phyloP scores from a whole-genome alignment of 2,888 invertebrate genomes.

The Zootermopsis nevadensis region DNA sequence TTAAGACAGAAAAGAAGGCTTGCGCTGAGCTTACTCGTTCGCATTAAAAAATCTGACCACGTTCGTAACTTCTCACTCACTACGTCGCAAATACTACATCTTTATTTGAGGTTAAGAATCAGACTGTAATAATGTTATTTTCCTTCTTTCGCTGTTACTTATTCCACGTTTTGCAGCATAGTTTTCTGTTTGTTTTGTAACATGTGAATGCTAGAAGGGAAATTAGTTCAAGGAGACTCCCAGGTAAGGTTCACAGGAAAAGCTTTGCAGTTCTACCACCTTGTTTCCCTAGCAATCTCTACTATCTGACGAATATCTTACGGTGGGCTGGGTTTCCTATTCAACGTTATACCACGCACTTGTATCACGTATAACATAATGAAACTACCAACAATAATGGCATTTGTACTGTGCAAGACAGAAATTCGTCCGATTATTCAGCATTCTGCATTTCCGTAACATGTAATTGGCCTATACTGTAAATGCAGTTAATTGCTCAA shows the following conservation, averaged over 20 bases:
- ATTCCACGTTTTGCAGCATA: background rate
- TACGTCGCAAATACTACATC: background rate
- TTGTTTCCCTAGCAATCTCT: conserved; percentile 10
- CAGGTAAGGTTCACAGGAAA: conserved; percentile 27
- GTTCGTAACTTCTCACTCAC: no score
- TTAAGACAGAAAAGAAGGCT: no score
- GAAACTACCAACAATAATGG: background rate
- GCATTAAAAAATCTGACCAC: no score
- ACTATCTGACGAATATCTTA: conserved; percentile 22
- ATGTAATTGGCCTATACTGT: no score
- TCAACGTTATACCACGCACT: background rate
- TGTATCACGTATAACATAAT: background rate
- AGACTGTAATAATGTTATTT: background rate
- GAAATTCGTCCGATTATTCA: background rate
- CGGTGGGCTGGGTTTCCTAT: conserved; percentile 7
- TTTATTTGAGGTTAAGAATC: background rate
- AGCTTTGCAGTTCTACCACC: background rate
- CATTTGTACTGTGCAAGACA: background rate
- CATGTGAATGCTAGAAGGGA: conserved; percentile 22
- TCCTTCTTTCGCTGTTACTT: background rate
- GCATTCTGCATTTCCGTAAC: background rate
- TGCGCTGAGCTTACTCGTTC: no score
- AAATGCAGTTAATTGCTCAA: no score
- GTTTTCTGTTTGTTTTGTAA: conserved; percentile 31
- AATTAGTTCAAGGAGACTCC: conserved; percentile 39